Evolutionary conservation across 2,888 invertebrate species (phyloP).

Genomic region (Metopia argyrocephala): DNA sequence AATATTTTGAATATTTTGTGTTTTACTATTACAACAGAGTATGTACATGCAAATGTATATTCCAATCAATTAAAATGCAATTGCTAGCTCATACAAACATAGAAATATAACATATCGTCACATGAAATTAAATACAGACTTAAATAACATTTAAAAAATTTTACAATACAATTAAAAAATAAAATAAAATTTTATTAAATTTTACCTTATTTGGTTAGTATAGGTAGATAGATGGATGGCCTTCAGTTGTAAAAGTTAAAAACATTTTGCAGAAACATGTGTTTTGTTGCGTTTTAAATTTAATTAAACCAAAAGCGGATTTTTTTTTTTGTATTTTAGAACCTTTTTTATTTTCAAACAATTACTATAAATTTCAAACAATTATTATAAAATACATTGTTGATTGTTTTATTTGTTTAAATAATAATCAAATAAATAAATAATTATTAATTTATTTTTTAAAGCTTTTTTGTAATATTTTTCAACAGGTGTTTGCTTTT

Average conservation of each 20-base stretch:
- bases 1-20: background rate
- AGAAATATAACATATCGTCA: background rate
- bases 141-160: too few species aligned
- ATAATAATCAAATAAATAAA: background rate
- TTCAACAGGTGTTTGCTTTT: conserved; percentile 54
- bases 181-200: too few species aligned
- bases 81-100: background rate
- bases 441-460: background rate
- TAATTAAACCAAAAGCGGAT: too few species aligned
- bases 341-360: too few species aligned
- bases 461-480: background rate
- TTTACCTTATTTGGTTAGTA: too few species aligned
- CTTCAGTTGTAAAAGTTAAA: too few species aligned
- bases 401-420: background rate
- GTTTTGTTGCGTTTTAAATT: background rate
- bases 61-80: background rate
- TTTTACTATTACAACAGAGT: background rate
- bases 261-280: background rate
- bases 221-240: too few species aligned
- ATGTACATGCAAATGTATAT: background rate
- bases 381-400: too few species aligned
- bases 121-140: too few species aligned
- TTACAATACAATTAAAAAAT: too few species aligned
- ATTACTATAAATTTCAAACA: too few species aligned
- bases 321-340: too few species aligned